Conservation (phyloP, 37 sponge, comb jelly and placozoan genomes). For the Amphimedon queenslandica region DNA sequence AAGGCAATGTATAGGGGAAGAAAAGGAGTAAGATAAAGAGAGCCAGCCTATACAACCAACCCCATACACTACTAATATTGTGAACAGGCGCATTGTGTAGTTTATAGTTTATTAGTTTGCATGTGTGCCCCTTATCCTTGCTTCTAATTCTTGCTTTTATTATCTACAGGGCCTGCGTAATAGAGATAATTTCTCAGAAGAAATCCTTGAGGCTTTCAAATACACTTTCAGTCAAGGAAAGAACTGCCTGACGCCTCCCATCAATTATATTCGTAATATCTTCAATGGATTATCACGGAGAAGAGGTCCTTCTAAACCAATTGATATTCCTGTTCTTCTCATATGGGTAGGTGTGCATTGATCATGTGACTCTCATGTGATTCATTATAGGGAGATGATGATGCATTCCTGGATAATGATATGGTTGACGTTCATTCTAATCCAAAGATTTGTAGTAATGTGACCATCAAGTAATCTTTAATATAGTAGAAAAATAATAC, state of each 20-base stretch:
- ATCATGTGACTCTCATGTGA: not conserved
- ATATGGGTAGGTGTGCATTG: not conserved
- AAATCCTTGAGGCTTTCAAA: constrained; percentile 61
- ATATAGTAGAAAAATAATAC: too few species aligned
- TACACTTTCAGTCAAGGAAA: constrained; percentile 70
- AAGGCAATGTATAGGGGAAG: constrained; percentile 4
- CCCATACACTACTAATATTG: too few species aligned
- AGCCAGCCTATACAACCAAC: too few species aligned
- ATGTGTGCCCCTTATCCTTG: not conserved
- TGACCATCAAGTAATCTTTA: too few species aligned
- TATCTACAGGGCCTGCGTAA: constrained; percentile 57
- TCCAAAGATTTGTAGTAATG: too few species aligned
- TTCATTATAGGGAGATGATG: not conserved
- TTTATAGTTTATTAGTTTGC: too few species aligned
- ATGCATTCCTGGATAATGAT: too few species aligned
- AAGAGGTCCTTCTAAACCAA: not conserved
- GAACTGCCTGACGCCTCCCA: constrained; percentile 56
- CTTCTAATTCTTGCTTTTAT: too few species aligned
- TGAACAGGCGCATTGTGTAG: too few species aligned
- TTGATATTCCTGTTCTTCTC: not conserved
- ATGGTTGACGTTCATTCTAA: too few species aligned
- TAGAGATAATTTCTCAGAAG: constrained; percentile 50
- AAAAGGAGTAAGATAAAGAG: not conserved
- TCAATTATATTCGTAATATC: constrained; percentile 68
- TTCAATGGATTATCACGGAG: not conserved